These are phyloP conservation scores for Bradypus variegatus DNA, from an alignment of 2,797 vertebrate species.

Conservation along the genomic window DNA sequence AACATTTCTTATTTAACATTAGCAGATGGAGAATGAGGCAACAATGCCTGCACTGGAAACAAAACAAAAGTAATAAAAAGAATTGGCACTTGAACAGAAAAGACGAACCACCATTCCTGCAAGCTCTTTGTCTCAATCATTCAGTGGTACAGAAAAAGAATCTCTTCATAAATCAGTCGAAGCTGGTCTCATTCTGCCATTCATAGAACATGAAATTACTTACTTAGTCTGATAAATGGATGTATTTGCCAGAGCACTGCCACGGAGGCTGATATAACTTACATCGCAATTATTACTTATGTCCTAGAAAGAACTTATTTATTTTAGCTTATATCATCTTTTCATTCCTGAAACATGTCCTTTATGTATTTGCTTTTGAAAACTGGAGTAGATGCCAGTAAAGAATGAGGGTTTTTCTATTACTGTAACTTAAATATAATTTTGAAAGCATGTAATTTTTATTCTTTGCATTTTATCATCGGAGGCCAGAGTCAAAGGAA, in stretches of 20 bases:
- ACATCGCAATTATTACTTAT: constrained; percentile 56
- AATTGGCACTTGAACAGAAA: constrained; percentile 57
- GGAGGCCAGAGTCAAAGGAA: constrained; percentile 60
- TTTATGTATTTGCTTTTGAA: constrained; percentile 57
- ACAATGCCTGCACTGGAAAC: constrained; percentile 32
- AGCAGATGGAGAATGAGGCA: constrained; percentile 56
- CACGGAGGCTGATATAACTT: constrained; percentile 37
- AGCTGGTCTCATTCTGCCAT: constrained; percentile 45
- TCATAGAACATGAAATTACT: constrained; percentile 39
- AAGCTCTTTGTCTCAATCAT: constrained; percentile 55
- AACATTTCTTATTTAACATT: constrained; percentile 54
- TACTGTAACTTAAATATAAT: constrained; percentile 49
- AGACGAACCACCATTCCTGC: constrained; percentile 40
- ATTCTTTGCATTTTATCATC: constrained; percentile 62
- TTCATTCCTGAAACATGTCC: constrained; percentile 40
- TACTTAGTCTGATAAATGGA: constrained; percentile 39
- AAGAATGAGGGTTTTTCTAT: not conserved
- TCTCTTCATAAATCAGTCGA: constrained; percentile 39
- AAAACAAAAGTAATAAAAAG: constrained; percentile 62
- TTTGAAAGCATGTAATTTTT: constrained; percentile 52
- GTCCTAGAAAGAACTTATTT: constrained; percentile 58
- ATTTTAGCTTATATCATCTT: constrained; percentile 59
- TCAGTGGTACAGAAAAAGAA: constrained; percentile 43
- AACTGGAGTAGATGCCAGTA: constrained; percentile 41
- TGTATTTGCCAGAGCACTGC: constrained; percentile 32